Conservation (phyloP, 1,140 invertebrate genomes). For the Prorops nasuta region DNA sequence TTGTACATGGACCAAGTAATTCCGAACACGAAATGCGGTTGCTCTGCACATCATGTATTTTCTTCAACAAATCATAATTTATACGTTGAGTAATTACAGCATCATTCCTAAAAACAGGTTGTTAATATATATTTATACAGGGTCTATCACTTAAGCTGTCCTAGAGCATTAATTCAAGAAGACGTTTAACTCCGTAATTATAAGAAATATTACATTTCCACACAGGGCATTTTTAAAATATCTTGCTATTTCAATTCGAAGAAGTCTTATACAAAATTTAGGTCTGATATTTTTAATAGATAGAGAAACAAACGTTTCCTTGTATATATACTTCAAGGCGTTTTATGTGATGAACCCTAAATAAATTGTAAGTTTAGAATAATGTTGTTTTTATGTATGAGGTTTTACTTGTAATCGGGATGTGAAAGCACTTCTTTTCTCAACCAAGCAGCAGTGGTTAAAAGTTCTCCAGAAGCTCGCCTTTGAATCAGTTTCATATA, state of each 20-base stretch:
- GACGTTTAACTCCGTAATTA: too few species aligned
- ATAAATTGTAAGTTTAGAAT: too few species aligned
- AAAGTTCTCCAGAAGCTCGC: slow-evolving; percentile 81
- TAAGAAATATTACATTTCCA: too few species aligned
- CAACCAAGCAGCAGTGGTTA: slow-evolving; percentile 90
- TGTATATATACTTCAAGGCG: too few species aligned
- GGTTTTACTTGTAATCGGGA: slow-evolving; percentile 80
- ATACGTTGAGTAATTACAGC: slow-evolving; percentile 86
- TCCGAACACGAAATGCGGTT: slow-evolving; percentile 73
- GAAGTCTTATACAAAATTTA: too few species aligned
- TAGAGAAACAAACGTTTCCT: too few species aligned
- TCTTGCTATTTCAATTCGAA: too few species aligned
- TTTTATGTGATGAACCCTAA: too few species aligned
- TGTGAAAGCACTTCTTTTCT: slow-evolving; percentile 87
- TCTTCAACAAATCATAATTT: slow-evolving; percentile 89
- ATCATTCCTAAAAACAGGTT: slow-evolving; percentile 67
- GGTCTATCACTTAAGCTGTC: too few species aligned
- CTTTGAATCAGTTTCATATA: slow-evolving; percentile 93
- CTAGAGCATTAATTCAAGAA: too few species aligned
- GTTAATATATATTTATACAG: neutral
- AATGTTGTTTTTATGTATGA: neutral
- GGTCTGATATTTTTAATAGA: too few species aligned
- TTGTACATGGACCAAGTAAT: slow-evolving; percentile 69
- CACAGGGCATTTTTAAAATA: too few species aligned
- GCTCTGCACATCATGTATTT: slow-evolving; percentile 70